Evolutionary conservation across 2,797 vertebrate genomes (phyloP), one percentile per base, ranked within the genome.

Genomic region (Discoglossus pictus): DNA sequence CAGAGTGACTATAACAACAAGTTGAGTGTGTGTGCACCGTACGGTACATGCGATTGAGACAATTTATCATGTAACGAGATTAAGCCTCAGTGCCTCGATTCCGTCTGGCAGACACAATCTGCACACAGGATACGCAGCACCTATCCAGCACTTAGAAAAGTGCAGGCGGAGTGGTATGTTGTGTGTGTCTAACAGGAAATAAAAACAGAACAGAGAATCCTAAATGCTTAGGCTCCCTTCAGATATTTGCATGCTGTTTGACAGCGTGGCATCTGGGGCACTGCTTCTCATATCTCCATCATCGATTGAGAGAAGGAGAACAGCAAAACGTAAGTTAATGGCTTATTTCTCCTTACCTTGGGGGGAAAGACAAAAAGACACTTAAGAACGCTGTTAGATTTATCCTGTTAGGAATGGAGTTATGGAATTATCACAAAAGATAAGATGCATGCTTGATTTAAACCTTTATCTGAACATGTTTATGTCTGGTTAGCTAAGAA

Each of bases 301-400:
- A 52, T 73, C 76, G 24, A 73, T 50, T n/a, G 7, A 55, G 36
- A 73, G 38, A 39, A 75, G 70, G 53, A 74, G 25, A 56, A 71
- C 74, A 54, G 38, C 61, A 60, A 78, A 75, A 69, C 23, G 71
- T 83, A 77, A 83, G 80, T 83, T 77, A 24, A 51, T 8, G 31
- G 1, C 1, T 35, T 48, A 61, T 10, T 68, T 61, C 2, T 73
- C 69, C 63, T 43, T 0, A 0, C 15, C 2, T 48, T 27, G 1
- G 8, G 13, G 16, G n/a, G 2, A 31, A 38, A 39, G 13, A 55
- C 15, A 34, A 39, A 35, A 39, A 34, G 2, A n/a, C n/a, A n/a
- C n/a, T n/a, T 48, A 17, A 38, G 36, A 21, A 38, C 13, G n/a
- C n/a, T n/a, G n/a, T n/a, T n/a, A n/a, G n/a, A n/a, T n/a, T n/a